phyloP scores from a whole-genome alignment of 2,888 invertebrate species.

The Coenonympha arcania region DNA sequence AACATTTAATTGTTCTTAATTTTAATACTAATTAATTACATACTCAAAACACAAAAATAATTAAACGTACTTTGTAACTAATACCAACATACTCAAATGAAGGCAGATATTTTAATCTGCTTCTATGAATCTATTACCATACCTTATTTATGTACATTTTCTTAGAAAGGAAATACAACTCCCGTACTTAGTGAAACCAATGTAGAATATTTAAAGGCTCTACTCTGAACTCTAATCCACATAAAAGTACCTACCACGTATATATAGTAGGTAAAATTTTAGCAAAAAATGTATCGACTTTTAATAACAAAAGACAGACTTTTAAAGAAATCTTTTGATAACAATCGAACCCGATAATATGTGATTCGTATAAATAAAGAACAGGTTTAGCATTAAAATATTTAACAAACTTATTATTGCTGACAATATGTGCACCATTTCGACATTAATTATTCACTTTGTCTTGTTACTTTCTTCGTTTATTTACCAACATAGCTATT shows the following conservation, averaged over 20 bases:
- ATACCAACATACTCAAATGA: constrained; percentile 5
- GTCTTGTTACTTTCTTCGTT: too few species aligned
- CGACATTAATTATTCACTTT: too few species aligned
- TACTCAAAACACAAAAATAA: neutral
- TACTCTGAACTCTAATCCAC: neutral
- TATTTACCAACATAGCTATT: too few species aligned
- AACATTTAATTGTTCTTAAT: too few species aligned
- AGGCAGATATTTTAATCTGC: constrained; percentile 10
- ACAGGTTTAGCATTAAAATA: neutral
- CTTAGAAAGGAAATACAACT: constrained; percentile 16
- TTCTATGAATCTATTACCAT: constrained; percentile 18
- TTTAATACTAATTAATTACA: too few species aligned
- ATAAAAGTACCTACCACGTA: neutral
- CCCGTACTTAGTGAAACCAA: constrained; percentile 13
- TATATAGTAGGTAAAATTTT: neutral
- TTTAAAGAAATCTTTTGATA: too few species aligned
- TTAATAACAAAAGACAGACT: neutral
- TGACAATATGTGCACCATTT: too few species aligned
- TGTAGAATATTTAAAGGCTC: constrained; percentile 8
- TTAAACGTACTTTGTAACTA: neutral
- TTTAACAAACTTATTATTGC: neutral
- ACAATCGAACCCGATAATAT: constrained; percentile 7
- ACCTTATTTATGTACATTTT: constrained; percentile 11
- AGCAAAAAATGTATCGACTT: neutral
- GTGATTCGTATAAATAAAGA: neutral